Evolutionary conservation across 2,888 invertebrate species (phyloP).

Genomic region (Stenurella melanura): DNA sequence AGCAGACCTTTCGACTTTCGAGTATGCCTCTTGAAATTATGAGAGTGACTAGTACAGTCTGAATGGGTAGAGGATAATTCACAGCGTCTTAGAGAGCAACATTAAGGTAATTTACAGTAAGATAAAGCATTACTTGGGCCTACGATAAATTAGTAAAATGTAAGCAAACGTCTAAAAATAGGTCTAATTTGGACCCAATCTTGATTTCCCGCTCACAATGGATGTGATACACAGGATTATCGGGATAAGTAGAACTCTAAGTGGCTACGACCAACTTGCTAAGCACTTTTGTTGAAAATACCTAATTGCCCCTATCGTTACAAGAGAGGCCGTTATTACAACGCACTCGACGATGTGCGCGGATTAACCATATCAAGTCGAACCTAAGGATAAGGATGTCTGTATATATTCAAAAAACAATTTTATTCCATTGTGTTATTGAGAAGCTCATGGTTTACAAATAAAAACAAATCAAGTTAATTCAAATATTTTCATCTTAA

Average conservation of each 20-base stretch:
- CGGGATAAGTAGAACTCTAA: constrained; percentile 62
- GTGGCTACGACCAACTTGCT: constrained; percentile 57
- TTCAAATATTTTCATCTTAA: no score
- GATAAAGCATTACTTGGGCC: constrained; percentile 61
- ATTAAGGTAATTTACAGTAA: constrained; percentile 63
- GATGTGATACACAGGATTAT: constrained; percentile 64
- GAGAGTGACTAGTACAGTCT: constrained; percentile 44
- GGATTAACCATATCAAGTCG: constrained; percentile 29
- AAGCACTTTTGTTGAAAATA: constrained; percentile 60
- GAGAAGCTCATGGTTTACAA: no score
- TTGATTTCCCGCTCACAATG: constrained; percentile 62
- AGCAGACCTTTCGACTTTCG: constrained; percentile 50
- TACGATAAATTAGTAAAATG: constrained; percentile 63
- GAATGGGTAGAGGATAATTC: constrained; percentile 59
- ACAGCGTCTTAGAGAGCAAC: constrained; percentile 61
- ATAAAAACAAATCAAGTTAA: no score
- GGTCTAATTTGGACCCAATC: constrained; percentile 62
- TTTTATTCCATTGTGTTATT: no score
- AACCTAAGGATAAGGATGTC: not conserved
- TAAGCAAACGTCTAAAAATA: constrained; percentile 63
- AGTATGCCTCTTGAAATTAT: constrained; percentile 47
- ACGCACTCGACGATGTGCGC: constrained; percentile 40
- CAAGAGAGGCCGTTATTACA: constrained; percentile 48
- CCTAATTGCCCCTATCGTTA: constrained; percentile 59
- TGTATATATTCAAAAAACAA: no score